These are phyloP conservation scores for Anaspis maculata DNA, from an alignment of 2,888 invertebrate genomes.

Conservation along the genomic window DNA sequence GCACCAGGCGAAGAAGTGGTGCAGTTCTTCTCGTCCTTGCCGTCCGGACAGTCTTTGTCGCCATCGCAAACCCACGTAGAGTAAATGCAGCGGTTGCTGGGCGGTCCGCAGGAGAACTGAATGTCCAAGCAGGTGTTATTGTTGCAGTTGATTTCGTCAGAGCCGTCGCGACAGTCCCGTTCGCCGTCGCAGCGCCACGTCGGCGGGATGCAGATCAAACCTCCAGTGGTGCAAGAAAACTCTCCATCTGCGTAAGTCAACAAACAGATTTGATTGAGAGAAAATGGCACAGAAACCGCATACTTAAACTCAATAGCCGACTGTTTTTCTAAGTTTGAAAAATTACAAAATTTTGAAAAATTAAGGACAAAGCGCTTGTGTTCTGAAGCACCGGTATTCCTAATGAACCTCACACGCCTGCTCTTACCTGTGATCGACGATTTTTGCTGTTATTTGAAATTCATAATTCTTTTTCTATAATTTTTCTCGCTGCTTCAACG, in stretches of 20 bases:
- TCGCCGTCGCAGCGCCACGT: conserved; percentile 77
- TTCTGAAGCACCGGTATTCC: no score
- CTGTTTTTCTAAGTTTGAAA: no score
- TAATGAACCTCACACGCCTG: no score
- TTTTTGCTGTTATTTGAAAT: no score
- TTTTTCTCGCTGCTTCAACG: no score
- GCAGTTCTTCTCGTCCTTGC: conserved; percentile 66
- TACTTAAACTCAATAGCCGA: background rate
- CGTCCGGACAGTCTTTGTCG: conserved; percentile 63
- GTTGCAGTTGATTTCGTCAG: conserved; percentile 68
- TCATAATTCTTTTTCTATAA: no score
- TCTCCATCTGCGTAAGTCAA: conserved; percentile 41
- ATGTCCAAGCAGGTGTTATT: conserved; percentile 56
- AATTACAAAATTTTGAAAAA: no score
- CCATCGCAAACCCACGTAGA: conserved; percentile 75
- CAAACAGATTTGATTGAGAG: background rate
- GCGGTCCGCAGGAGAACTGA: conserved; percentile 57
- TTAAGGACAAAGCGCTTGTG: no score
- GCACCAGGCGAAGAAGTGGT: conserved; percentile 26
- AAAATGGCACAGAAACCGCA: conserved; percentile 1
- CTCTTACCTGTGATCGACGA: no score
- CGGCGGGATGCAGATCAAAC: conserved; percentile 58
- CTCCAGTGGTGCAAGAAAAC: conserved; percentile 50
- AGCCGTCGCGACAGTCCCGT: conserved; percentile 67
- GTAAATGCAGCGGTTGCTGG: conserved; percentile 55